These are phyloP conservation scores for Cariama cristata DNA, from an alignment of 2,113 vertebrate species.

Conservation along the genomic window DNA sequence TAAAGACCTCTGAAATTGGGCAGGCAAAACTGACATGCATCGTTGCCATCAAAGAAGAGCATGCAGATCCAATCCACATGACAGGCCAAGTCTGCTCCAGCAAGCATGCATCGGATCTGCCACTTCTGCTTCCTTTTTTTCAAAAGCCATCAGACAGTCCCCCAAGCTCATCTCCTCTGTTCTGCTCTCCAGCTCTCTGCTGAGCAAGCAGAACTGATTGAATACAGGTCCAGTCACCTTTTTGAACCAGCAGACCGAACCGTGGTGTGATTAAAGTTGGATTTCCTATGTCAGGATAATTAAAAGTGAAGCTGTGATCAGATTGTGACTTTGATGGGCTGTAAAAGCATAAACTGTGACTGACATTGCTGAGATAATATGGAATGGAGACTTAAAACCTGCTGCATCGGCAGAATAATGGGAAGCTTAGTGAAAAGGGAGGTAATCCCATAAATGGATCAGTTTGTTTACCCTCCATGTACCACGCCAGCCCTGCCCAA, in stretches of 20 bases:
- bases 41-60: neutral
- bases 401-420: neutral
- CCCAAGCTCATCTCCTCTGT: neutral
- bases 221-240: neutral
- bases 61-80: rapidly evolving
- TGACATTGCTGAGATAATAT: neutral
- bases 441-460: constrained; percentile 29
- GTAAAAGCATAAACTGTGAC: neutral
- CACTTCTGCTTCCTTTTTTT: neutral
- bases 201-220: neutral
- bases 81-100: neutral
- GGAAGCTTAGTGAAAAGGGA: constrained; percentile 53
- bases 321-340: neutral
- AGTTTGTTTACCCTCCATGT: neutral
- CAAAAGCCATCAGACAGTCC: neutral
- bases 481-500: neutral
- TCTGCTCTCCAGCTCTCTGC: neutral
- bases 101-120: neutral
- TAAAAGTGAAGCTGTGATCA: constrained; percentile 11
- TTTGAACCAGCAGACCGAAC: neutral
- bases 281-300: constrained; percentile 62
- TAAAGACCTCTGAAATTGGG: neutral
- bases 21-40: neutral
- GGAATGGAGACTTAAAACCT: neutral
- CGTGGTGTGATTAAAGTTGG: neutral